These are phyloP conservation scores for Melanotaenia boesemani DNA, from an alignment of 2,797 vertebrate species.

Conservation along the genomic window DNA sequence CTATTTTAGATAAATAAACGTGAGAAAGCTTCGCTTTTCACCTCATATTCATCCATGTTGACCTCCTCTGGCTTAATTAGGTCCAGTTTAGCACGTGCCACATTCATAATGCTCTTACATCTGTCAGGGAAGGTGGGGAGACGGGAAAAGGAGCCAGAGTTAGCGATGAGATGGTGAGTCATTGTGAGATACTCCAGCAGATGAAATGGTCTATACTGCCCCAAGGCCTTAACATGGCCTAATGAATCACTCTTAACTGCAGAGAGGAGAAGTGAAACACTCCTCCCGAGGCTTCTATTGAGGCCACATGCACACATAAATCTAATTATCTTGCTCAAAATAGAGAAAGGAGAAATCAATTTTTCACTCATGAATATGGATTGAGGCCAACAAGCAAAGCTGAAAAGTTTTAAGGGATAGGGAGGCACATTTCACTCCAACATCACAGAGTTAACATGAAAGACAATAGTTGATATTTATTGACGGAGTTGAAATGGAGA, in stretches of 20 bases:
- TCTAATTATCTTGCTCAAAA: slow-evolving; percentile 84
- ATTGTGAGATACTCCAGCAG: slow-evolving; percentile 65
- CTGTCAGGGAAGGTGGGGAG: slow-evolving; percentile 71
- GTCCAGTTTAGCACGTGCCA: slow-evolving; percentile 96
- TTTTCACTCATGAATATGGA: slow-evolving; percentile 81
- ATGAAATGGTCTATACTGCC: slow-evolving; percentile 67
- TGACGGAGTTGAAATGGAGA: background rate
- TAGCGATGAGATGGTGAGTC: slow-evolving; percentile 69
- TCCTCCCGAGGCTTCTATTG: slow-evolving; percentile 78
- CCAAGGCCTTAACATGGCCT: slow-evolving; percentile 68
- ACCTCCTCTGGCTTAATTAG: slow-evolving; percentile 97
- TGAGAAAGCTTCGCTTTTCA: slow-evolving; percentile 61
- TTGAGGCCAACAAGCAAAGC: slow-evolving; percentile 64
- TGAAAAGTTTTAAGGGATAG: slow-evolving; percentile 63
- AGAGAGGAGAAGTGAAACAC: slow-evolving; percentile 80
- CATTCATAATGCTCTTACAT: slow-evolving; percentile 98
- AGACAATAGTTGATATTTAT: slow-evolving; percentile 9
- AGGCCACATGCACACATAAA: slow-evolving; percentile 77
- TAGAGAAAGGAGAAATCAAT: slow-evolving; percentile 80
- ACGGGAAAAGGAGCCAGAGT: slow-evolving; percentile 37
- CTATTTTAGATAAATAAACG: background rate
- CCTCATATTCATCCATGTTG: slow-evolving; percentile 98
- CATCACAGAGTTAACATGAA: slow-evolving; percentile 2
- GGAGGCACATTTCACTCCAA: slow-evolving; percentile 21
- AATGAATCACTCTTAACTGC: slow-evolving; percentile 83